Base-by-base conservation (phyloP, 1,140 invertebrate genomes). In the Zophobas morio region DNA sequence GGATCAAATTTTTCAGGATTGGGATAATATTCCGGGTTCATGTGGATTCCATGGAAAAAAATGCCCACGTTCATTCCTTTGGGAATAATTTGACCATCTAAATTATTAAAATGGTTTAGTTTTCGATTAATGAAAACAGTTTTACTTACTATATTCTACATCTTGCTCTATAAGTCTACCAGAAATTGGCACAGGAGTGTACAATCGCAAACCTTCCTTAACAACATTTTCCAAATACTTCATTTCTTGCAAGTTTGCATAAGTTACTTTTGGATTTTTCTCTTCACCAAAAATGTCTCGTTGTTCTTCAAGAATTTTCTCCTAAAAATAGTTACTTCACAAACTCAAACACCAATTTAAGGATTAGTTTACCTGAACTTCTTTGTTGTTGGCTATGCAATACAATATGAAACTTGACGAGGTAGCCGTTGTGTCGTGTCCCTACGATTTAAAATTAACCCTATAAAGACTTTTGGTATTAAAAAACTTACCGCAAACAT, bases 371-470 rank as follows among this genome's bases (percentile, higher is more conserved):
- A 89, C 88, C 87, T 92, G 91, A 74, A 89, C 86, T 76, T 93
- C 88, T 35, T 86, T 88, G 84, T 92, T 82, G 60, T 84, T 85
- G 2, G 89, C 90, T 1, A 93, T 81, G 20, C 89, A 84, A 83
- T 89, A 91, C 20, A 92, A 80, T 0, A 88, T 87, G 88, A 90
- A 92, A 78, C 85, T 85, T 8, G 92, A 85, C 1, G 87, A 89
- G 20, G 88, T 85, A 34, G 91, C 88, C 0, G 92, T 93, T 35
- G 93, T 95, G 84, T 95, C 93, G 84, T 95, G 93, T 5, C 93
- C 93, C 90, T 93, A 84, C 80, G 89, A 89, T 71, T 56, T 78
- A 40, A 71, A 57, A 34, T 70, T 37, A 60, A 46, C 6, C 42
- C 36, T 32, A 46, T 1, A n/a, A 1, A 1, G 6, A 46, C 42